Evolutionary conservation across 2,888 invertebrate species (phyloP).

Genomic region (Callimorpha dominula): DNA sequence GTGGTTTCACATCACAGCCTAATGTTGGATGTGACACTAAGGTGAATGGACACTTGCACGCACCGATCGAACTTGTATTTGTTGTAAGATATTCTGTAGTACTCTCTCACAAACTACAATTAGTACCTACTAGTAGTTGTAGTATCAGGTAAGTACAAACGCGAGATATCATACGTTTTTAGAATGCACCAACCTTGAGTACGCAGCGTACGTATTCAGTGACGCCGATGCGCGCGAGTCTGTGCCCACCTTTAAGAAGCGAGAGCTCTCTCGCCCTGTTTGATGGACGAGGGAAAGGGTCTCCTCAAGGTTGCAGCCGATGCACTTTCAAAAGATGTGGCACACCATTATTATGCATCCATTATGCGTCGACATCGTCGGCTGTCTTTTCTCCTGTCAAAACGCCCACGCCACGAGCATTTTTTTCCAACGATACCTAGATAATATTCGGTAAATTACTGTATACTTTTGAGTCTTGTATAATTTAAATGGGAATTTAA

Average conservation of each 20-base stretch:
- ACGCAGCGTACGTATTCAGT: neutral
- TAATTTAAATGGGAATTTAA: constrained; percentile 31
- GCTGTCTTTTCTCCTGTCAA: constrained; percentile 70
- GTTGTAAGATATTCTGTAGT: neutral
- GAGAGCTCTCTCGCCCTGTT: constrained; percentile 67
- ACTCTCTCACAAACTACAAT: neutral
- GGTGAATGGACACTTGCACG: constrained; percentile 1
- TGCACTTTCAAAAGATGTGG: constrained; percentile 84
- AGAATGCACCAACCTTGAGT: neutral
- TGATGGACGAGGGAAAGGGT: constrained; percentile 86
- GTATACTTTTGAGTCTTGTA: constrained; percentile 40
- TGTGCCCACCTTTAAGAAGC: constrained; percentile 61
- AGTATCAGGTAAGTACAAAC: neutral
- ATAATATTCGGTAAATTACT: constrained; percentile 51
- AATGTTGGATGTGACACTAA: constrained; percentile 52
- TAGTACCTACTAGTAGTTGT: too few relatives aligned
- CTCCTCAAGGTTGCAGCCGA: constrained; percentile 78
- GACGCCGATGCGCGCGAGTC: neutral
- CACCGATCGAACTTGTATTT: too few relatives aligned
- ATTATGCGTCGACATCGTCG: constrained; percentile 71
- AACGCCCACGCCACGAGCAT: constrained; percentile 66
- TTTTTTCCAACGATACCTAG: constrained; percentile 55
- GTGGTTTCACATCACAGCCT: constrained; percentile 78
- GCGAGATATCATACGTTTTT: neutral
- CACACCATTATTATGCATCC: constrained; percentile 79